These are phyloP conservation scores for Bembecia ichneumoniformis DNA, from an alignment of 2,888 invertebrate genomes.

Conservation along the genomic window DNA sequence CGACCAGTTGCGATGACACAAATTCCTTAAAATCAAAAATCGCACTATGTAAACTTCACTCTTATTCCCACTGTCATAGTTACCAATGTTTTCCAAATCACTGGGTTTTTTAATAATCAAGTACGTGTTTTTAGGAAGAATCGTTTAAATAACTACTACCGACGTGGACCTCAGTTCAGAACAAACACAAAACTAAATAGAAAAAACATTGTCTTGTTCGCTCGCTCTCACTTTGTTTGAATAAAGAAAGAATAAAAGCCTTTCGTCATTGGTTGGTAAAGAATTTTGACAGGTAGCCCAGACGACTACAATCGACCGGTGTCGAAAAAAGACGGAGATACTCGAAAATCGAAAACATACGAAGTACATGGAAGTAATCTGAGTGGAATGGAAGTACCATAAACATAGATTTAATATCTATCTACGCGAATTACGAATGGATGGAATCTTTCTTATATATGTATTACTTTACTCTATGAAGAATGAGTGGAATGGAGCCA, in stretches of 20 bases:
- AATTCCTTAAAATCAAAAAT: neutral
- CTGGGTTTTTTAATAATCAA: neutral
- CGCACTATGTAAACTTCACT: neutral
- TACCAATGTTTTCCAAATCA: neutral
- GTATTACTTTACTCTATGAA: no score
- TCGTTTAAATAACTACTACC: neutral
- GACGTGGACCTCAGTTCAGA: neutral
- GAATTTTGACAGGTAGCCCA: slow-evolving; percentile 22
- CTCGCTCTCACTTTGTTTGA: neutral
- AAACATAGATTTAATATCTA: no score
- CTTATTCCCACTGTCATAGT: neutral
- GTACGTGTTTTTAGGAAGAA: neutral
- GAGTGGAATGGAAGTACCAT: no score
- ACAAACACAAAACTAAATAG: neutral
- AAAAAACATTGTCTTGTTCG: neutral
- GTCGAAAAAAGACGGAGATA: neutral
- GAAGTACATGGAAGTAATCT: no score
- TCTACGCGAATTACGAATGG: no score
- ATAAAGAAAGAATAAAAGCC: neutral
- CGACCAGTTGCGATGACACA: slow-evolving; percentile 22
- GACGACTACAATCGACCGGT: slow-evolving; percentile 21
- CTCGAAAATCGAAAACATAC: neutral
- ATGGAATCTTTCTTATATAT: no score
- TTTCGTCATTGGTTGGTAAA: slow-evolving; percentile 22
- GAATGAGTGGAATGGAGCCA: no score